phyloP scores from a whole-genome alignment of 2,888 invertebrate species.

The Sinelater perroti region DNA sequence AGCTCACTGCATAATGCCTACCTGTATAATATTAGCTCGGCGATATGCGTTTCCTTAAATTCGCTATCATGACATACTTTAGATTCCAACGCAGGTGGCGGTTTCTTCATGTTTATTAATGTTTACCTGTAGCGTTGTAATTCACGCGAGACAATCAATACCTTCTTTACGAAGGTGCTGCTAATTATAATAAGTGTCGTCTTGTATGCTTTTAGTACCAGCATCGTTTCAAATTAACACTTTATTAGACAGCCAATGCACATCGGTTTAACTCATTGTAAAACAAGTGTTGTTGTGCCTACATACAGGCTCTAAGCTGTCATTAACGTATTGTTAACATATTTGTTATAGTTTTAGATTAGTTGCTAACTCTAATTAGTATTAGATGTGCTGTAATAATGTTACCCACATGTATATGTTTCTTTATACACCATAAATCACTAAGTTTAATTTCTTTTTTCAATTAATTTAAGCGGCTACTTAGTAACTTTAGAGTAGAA shows the following conservation, averaged over 20 bases:
- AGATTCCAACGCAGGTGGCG: slow-evolving; percentile 28
- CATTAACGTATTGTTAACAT: no score
- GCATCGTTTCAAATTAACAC: slow-evolving; percentile 17
- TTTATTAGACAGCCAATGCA: slow-evolving; percentile 4
- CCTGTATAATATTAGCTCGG: slow-evolving; percentile 26
- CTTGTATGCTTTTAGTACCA: slow-evolving; percentile 16
- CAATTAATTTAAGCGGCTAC: no score
- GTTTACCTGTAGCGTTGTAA: slow-evolving; percentile 14
- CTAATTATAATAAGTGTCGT: slow-evolving; percentile 3
- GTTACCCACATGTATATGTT: no score
- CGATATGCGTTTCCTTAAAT: slow-evolving; percentile 22
- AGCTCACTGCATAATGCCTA: slow-evolving; percentile 27
- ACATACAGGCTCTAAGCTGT: no score
- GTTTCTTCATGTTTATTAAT: slow-evolving; percentile 33
- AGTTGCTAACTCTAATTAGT: no score
- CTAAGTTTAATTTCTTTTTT: no score
- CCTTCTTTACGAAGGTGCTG: slow-evolving; percentile 7
- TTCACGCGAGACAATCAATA: slow-evolving; percentile 14
- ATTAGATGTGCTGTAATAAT: no score
- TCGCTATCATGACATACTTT: slow-evolving; percentile 21
- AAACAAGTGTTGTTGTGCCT: no score
- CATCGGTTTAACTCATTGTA: neutral
- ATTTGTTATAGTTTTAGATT: no score
- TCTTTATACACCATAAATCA: no score
- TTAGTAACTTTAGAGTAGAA: no score